A percentile compares a stretch with the other conserved stretches of the same genome.
phyloP scores from a whole-genome alignment of 2,797 vertebrate genomes.

The Mormyrops attenuatus region DNA sequence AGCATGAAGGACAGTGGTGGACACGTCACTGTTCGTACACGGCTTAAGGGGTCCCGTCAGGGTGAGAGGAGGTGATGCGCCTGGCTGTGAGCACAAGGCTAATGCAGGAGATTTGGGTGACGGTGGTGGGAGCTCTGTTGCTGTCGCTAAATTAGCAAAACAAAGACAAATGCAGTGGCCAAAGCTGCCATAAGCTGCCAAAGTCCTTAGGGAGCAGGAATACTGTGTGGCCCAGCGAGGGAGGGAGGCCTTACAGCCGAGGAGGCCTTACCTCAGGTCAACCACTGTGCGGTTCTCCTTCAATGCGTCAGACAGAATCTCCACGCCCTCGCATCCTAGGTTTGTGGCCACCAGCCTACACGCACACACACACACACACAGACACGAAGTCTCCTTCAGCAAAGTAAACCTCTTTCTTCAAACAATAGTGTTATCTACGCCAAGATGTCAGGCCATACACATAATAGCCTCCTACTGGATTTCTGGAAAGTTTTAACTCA shows the following conservation, averaged over 20 bases:
- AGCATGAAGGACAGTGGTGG: not conserved
- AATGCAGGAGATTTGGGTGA: not conserved
- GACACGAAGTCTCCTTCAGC: not conserved
- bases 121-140: not conserved
- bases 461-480: not conserved
- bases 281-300: conserved; percentile 41
- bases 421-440: too few species aligned
- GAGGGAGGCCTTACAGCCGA: too few species aligned
- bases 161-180: not conserved
- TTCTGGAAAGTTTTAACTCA: conserved; percentile 21
- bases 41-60: not conserved
- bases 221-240: too few species aligned
- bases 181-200: not conserved
- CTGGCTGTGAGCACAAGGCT: not conserved
- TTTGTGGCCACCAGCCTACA: conserved; percentile 41
- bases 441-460: not conserved
- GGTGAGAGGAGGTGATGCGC: not conserved
- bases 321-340: conserved; percentile 41
- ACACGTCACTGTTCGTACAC: not conserved
- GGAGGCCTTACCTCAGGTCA: conserved; percentile 40
- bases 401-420: not conserved
- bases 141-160: not conserved
- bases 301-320: conserved; percentile 37
- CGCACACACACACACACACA: conserved; percentile 4
- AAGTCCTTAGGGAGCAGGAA: not conserved